Evolutionary conservation across 2,888 invertebrate genomes (phyloP).

Genomic region (Acheta domesticus): DNA sequence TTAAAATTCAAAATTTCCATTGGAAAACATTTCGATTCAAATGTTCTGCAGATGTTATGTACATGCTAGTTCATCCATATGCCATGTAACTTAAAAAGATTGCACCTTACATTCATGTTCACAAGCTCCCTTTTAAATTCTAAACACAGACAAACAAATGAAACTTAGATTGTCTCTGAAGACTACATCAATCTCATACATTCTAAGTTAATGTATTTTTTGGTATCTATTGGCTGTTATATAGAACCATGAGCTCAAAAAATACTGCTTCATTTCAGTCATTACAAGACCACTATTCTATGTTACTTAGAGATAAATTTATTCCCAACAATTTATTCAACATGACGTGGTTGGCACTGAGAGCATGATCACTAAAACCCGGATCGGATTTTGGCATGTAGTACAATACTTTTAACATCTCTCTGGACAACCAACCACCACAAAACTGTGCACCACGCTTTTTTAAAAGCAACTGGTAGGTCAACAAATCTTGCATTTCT

Average conservation of each 20-base stretch:
- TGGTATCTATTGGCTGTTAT: constrained; percentile 18
- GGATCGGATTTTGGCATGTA: no score
- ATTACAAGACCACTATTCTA: constrained; percentile 24
- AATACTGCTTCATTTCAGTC: constrained; percentile 32
- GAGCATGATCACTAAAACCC: no score
- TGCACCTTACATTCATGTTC: background rate
- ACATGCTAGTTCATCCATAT: background rate
- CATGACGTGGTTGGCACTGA: background rate
- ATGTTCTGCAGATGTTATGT: background rate
- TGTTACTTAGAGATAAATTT: background rate
- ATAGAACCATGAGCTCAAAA: constrained; percentile 29
- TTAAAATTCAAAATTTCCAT: constrained; percentile 6
- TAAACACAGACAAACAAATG: constrained; percentile 21
- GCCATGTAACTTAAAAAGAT: background rate
- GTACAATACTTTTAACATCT: background rate
- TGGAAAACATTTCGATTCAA: background rate
- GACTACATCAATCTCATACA: background rate
- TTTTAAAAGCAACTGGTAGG: background rate
- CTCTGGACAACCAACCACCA: constrained; percentile 4
- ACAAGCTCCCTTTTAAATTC: background rate
- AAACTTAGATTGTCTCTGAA: constrained; percentile 3
- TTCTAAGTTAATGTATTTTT: constrained; percentile 2
- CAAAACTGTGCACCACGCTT: constrained; percentile 4
- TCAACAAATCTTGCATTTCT: background rate
- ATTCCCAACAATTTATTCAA: background rate